Base-by-base conservation (phyloP, 2,888 invertebrate genomes). In the Rhyacophila evoluta region DNA sequence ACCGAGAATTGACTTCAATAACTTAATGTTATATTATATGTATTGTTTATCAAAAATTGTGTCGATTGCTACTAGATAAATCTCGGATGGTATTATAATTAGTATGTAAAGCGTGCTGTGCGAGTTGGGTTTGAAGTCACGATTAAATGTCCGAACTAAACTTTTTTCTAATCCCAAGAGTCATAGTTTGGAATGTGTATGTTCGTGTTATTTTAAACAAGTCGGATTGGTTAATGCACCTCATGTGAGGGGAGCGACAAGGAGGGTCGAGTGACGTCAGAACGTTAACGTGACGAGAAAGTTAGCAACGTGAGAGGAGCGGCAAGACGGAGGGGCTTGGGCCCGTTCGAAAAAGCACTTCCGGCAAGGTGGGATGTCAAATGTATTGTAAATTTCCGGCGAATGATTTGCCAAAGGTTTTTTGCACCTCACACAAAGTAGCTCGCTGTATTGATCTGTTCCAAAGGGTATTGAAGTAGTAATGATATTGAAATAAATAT, bases 351-450 rank as follows among this genome's bases (percentile, higher is more conserved):
- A 10, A 39, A 55, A 55, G 55, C 55, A 55, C 55, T 55, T 55
- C 55, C 55, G 39, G 25, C 28, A 68, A 19, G 39, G 67, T 36
- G 55, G 41, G 27, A 67, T 25, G 73, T 72, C 41, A 39, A 29
- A 39, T 37, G 72, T 72, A 72, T 77, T 77, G 77, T 72, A 72
- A 77, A 77, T 77, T 73, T 77, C 77, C 77, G 77, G 77, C 41
- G 68, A 77, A 37, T 38, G 72, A 77, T 77, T 77, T 77, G 67
- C 72, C 36, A 55, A 55, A 55, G 55, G 55, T 55, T 55, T 55
- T 55, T 55, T 10, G 55, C 55, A 55, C 55, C 55, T 55, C 19
- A 10, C 19, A 55, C 55, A 55, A 55, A 55, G 25, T 25, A 6
- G 25, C 39, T 10, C 15, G 10, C 15, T 12, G 55, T 55, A 55